A percentile compares a stretch with the other conserved stretches of the same genome.
Evolutionary conservation across 1,140 invertebrate genomes (phyloP).

Genomic region (roundworm (Caenorhabditis elegans)): DNA sequence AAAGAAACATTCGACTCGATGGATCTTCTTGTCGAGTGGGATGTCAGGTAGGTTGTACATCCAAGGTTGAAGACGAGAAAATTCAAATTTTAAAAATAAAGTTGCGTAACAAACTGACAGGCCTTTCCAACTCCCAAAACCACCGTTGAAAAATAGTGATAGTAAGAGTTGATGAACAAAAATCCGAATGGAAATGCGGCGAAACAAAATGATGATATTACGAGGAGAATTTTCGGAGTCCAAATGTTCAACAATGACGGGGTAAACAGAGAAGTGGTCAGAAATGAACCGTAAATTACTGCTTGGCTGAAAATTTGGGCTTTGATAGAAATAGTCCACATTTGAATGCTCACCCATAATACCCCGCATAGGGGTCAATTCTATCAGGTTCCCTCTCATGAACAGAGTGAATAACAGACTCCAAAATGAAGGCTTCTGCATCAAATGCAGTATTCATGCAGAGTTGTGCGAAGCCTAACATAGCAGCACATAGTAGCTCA

Average conservation of each 20-base stretch:
- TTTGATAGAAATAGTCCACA: no score
- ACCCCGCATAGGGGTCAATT: slow-evolving; percentile 32
- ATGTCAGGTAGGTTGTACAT: background rate
- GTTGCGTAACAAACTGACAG: no score
- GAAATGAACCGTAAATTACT: slow-evolving; percentile 24
- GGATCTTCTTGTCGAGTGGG: background rate
- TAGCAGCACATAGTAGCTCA: slow-evolving; percentile 8
- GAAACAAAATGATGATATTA: background rate
- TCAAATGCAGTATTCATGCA: slow-evolving; percentile 30
- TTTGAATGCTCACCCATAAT: slow-evolving; percentile 40
- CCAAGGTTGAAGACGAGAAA: background rate
- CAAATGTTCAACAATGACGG: slow-evolving; percentile 16
- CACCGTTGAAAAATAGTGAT: slow-evolving; percentile 35
- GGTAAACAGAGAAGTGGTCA: slow-evolving; percentile 1
- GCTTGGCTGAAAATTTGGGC: slow-evolving; percentile 10
- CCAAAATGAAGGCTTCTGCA: slow-evolving; percentile 26
- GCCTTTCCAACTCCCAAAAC: slow-evolving; percentile 35
- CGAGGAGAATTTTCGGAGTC: slow-evolving; percentile 24
- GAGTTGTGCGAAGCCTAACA: slow-evolving; percentile 19
- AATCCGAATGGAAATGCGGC: slow-evolving; percentile 30
- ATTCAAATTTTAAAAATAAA: no score
- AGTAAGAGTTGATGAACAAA: slow-evolving; percentile 34
- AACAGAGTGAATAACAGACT: slow-evolving; percentile 39
- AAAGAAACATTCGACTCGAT: slow-evolving; percentile 1
- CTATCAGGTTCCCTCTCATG: slow-evolving; percentile 30